phyloP scores from a whole-genome alignment of 2,113 vertebrate genomes.

The Ardeotis arabs region DNA sequence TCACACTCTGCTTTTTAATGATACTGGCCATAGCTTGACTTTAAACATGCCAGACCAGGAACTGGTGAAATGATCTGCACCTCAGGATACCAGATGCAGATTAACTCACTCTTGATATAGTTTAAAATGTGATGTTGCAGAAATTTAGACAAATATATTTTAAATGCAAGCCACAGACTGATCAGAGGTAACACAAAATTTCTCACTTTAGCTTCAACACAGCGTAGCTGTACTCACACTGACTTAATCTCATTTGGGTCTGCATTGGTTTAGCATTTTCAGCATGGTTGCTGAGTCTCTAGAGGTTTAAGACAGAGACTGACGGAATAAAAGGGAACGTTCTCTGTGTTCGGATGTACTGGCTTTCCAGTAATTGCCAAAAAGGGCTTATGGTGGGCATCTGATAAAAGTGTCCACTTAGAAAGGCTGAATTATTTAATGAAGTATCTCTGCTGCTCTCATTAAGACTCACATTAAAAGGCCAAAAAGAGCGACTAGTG shows the following conservation, averaged over 20 bases:
- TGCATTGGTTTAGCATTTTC: background rate
- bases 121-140: background rate
- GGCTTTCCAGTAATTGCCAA: background rate
- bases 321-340: background rate
- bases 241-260: background rate
- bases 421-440: slow-evolving; percentile 6
- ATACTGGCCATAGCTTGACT: background rate
- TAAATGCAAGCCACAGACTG: background rate
- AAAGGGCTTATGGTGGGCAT: background rate
- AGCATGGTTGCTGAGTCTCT: background rate
- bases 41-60: background rate
- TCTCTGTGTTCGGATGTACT: background rate
- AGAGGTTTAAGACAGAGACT: background rate
- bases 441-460: background rate
- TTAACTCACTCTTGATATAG: background rate
- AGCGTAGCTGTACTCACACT: background rate
- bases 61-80: background rate
- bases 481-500: background rate
- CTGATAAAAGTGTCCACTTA: background rate
- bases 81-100: background rate
- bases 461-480: background rate
- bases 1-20: background rate
- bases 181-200: background rate
- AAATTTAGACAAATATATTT: background rate
- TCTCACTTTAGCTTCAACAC: background rate